phyloP scores from a whole-genome alignment of 2,113 vertebrate genomes.

The Rana temporaria region DNA sequence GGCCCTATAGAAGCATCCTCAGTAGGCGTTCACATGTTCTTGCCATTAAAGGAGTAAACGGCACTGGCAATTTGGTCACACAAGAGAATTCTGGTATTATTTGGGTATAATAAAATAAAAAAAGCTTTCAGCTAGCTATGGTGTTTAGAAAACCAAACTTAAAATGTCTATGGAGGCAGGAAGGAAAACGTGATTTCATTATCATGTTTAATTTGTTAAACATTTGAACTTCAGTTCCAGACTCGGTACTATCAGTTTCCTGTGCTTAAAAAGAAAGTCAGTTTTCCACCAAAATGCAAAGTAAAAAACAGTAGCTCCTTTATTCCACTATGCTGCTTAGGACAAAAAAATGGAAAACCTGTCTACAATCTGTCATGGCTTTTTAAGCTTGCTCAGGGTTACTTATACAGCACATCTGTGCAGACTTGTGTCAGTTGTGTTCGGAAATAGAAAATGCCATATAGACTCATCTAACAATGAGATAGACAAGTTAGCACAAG shows the following conservation, averaged over 20 bases:
- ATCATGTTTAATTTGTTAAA: not conserved
- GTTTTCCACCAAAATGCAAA: not conserved
- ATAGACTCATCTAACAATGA: too few relatives aligned
- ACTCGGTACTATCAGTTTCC: not conserved
- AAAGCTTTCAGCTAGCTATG: too few relatives aligned
- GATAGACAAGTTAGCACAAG: slow-evolving; percentile 1
- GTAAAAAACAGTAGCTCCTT: not conserved
- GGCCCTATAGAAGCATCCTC: too few relatives aligned
- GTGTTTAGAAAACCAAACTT: not conserved
- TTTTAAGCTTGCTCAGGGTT: not conserved
- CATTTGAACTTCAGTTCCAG: slow-evolving; percentile 9
- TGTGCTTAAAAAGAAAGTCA: not conserved
- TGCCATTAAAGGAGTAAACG: too few relatives aligned
- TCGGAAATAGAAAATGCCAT: not conserved
- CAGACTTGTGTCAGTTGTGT: not conserved
- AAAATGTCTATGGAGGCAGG: slow-evolving; percentile 1
- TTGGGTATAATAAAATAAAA: too few relatives aligned
- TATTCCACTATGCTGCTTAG: not conserved
- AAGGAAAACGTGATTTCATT: slow-evolving; percentile 17
- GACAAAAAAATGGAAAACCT: too few relatives aligned
- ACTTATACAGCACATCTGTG: not conserved
- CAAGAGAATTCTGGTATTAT: too few relatives aligned
- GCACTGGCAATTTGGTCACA: too few relatives aligned
- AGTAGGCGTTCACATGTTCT: too few relatives aligned
- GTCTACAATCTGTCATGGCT: not conserved